Conservation (phyloP, 2,888 invertebrate genomes). For the Hyposoter dolosus region DNA sequence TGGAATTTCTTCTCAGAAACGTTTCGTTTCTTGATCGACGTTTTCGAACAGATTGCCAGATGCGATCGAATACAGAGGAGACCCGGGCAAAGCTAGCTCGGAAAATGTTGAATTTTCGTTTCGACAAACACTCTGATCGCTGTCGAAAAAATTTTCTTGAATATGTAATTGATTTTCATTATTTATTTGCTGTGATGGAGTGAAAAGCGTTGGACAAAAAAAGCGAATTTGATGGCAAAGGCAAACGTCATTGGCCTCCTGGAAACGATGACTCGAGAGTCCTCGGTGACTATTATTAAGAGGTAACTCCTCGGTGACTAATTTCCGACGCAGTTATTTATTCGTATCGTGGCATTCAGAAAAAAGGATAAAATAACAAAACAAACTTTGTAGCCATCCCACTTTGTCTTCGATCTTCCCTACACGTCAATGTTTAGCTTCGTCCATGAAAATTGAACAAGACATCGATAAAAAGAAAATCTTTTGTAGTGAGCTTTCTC, state of each 20-base stretch:
- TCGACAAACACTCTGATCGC: not conserved
- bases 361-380: too few relatives aligned
- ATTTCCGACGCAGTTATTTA: too few relatives aligned
- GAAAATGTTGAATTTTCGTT: not conserved
- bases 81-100: not conserved
- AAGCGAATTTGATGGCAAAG: too few relatives aligned
- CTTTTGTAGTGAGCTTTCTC: conserved; percentile 32
- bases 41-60: not conserved
- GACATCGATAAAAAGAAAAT: conserved; percentile 52
- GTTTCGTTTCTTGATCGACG: not conserved
- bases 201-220: too few relatives aligned
- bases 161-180: not conserved
- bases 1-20: too few relatives aligned
- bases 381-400: not conserved
- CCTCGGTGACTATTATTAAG: too few relatives aligned
- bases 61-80: not conserved
- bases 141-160: not conserved
- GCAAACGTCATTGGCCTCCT: too few relatives aligned
- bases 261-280: too few relatives aligned
- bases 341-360: too few relatives aligned
- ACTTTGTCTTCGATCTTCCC: not conserved
- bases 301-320: too few relatives aligned
- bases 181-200: not conserved
- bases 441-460: conserved; percentile 45
- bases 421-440: not conserved